These are phyloP conservation scores for Heterohyrax brucei DNA, from an alignment of 2,797 vertebrate species.

Conservation along the genomic window DNA sequence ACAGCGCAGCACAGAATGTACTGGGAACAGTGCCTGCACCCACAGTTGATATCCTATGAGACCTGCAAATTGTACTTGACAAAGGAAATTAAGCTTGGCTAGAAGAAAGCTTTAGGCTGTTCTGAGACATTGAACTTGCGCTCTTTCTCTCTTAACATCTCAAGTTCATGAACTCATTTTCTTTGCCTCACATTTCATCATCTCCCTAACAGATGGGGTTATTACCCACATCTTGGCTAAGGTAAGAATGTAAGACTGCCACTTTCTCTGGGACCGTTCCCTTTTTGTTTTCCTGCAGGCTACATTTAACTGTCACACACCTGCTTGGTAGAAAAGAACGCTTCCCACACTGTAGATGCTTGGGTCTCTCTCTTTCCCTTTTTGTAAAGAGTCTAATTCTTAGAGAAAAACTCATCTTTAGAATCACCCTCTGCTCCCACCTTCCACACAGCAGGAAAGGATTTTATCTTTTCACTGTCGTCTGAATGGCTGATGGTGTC, in stretches of 20 bases:
- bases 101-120: slow-evolving; percentile 80
- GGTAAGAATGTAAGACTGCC: slow-evolving; percentile 5
- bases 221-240: slow-evolving; percentile 64
- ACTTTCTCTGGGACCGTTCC: slow-evolving; percentile 64
- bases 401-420: slow-evolving; percentile 38
- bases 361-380: not conserved
- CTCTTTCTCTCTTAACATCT: slow-evolving; percentile 70
- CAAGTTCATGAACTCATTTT: slow-evolving; percentile 83
- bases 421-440: not conserved
- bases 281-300: slow-evolving; percentile 27
- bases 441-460: not conserved
- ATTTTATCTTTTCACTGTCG: not conserved
- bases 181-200: slow-evolving; percentile 78
- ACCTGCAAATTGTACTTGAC: slow-evolving; percentile 78
- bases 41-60: slow-evolving; percentile 45
- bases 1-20: slow-evolving; percentile 31
- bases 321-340: slow-evolving; percentile 1
- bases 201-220: slow-evolving; percentile 74
- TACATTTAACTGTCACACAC: not conserved
- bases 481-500: not conserved
- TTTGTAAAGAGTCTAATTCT: not conserved
- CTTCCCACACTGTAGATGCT: slow-evolving; percentile 19
- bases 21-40: not conserved
- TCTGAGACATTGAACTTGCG: slow-evolving; percentile 73
- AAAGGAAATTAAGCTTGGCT: slow-evolving; percentile 81